Evolutionary conservation across 2,113 vertebrate genomes (phyloP).

Genomic region (Myiopsitta monachus): DNA sequence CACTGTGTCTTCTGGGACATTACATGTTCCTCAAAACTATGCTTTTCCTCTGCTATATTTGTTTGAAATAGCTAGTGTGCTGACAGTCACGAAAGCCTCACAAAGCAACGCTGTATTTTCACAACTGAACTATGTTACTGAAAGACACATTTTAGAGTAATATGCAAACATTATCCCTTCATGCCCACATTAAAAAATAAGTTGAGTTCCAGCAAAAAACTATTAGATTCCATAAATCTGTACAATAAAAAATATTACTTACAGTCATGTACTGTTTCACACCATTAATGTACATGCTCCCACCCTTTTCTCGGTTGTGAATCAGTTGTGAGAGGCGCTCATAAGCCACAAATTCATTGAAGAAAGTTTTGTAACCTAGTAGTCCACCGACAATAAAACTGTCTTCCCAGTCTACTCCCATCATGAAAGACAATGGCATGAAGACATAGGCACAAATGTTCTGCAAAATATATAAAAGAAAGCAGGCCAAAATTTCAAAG

Average conservation of each 20-base stretch:
- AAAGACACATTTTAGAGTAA: background rate
- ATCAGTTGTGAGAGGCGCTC: constrained; percentile 80
- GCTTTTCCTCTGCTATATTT: background rate
- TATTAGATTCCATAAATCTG: background rate
- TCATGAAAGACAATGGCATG: constrained; percentile 89
- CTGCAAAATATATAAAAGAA: constrained; percentile 61
- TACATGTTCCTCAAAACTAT: background rate
- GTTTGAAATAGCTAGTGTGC: background rate
- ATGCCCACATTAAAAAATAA: background rate
- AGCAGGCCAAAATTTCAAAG: background rate
- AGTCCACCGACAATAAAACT: constrained; percentile 86
- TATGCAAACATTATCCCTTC: background rate
- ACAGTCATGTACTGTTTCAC: constrained; percentile 85
- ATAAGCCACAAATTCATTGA: constrained; percentile 90
- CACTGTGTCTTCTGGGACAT: background rate
- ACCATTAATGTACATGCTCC: constrained; percentile 75
- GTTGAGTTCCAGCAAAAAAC: background rate
- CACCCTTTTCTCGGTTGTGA: constrained; percentile 73
- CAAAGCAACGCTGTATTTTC: background rate
- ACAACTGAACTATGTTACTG: background rate
- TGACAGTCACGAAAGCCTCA: background rate
- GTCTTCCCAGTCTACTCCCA: constrained; percentile 91
- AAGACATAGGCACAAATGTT: constrained; percentile 86
- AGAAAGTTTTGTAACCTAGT: constrained; percentile 87
- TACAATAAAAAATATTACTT: constrained; percentile 52